Evolutionary conservation across 92 coral and sea anemone species (phyloP).

Genomic region (Desmophyllum pertusum): DNA sequence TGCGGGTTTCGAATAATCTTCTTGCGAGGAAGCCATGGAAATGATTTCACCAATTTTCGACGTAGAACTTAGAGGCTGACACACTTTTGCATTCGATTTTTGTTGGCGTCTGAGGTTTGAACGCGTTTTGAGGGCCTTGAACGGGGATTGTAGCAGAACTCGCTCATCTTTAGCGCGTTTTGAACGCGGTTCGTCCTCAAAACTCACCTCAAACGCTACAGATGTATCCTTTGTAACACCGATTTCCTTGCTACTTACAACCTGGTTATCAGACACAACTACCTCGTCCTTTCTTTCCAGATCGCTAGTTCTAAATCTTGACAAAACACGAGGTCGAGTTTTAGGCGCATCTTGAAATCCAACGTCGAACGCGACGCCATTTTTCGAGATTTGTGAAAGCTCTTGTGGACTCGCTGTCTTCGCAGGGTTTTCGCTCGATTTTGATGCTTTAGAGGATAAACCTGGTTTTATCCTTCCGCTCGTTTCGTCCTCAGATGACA

Average conservation of each 20-base stretch:
- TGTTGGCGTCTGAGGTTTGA: conserved; percentile 24
- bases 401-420: not conserved
- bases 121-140: conserved; percentile 16
- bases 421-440: not conserved
- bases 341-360: conserved; percentile 31
- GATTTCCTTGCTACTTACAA: not conserved
- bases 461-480: not conserved
- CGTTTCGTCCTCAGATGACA: not conserved
- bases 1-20: not conserved
- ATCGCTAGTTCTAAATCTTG: conserved; percentile 5
- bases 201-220: conserved; percentile 49
- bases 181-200: conserved; percentile 51
- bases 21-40: not conserved
- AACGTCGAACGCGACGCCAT: conserved; percentile 54
- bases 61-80: not conserved
- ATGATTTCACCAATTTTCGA: not conserved
- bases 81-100: conserved; percentile 1
- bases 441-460: not conserved
- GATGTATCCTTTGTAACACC: conserved; percentile 10
- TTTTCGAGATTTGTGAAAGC: not conserved
- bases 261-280: not conserved
- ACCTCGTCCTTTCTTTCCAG: not conserved
- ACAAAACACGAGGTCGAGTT: conserved; percentile 17
- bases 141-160: conserved; percentile 31
- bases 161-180: conserved; percentile 22